phyloP scores from a whole-genome alignment of 1,140 invertebrate species.

The Bilobella aurantiaca region DNA sequence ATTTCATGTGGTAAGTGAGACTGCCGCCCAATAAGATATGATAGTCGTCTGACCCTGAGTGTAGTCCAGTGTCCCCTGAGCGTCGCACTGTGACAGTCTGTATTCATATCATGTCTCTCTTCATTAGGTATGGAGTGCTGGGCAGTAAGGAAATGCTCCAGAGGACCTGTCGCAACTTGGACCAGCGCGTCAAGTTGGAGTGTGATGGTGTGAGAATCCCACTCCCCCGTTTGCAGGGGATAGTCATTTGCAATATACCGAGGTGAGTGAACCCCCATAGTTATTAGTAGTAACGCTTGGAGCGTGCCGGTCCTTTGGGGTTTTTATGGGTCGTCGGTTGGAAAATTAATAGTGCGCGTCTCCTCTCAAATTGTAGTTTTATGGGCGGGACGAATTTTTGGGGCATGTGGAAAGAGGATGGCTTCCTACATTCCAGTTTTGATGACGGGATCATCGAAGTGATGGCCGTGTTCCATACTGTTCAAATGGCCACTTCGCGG shows the following conservation, averaged over 20 bases:
- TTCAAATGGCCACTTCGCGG: slow-evolving; percentile 91
- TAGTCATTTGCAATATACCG: slow-evolving; percentile 94
- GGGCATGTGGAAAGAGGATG: slow-evolving; percentile 81
- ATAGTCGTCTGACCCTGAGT: too few species aligned
- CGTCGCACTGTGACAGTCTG: too few species aligned
- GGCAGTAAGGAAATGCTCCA: slow-evolving; percentile 71
- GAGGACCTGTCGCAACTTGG: slow-evolving; percentile 90
- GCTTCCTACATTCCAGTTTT: slow-evolving; percentile 76
- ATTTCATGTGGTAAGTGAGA: slow-evolving; percentile 99
- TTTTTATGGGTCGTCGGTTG: too few species aligned
- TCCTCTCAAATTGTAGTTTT: too few species aligned
- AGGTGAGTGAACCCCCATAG: slow-evolving; percentile 47
- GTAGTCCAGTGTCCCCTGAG: too few species aligned
- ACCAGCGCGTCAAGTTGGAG: slow-evolving; percentile 84
- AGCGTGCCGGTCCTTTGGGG: slow-evolving; percentile 13
- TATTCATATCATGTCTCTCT: too few species aligned
- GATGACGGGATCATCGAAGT: slow-evolving; percentile 55
- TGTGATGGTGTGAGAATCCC: slow-evolving; percentile 86
- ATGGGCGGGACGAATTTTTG: slow-evolving; percentile 97
- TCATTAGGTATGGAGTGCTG: slow-evolving; percentile 85
- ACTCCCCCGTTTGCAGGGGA: slow-evolving; percentile 85
- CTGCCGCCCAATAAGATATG: too few species aligned
- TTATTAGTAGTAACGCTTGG: not conserved
- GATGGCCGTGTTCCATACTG: slow-evolving; percentile 71
- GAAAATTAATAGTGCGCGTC: too few species aligned